Base-by-base conservation (phyloP, 2,888 invertebrate species). In the Amiota mariae region DNA sequence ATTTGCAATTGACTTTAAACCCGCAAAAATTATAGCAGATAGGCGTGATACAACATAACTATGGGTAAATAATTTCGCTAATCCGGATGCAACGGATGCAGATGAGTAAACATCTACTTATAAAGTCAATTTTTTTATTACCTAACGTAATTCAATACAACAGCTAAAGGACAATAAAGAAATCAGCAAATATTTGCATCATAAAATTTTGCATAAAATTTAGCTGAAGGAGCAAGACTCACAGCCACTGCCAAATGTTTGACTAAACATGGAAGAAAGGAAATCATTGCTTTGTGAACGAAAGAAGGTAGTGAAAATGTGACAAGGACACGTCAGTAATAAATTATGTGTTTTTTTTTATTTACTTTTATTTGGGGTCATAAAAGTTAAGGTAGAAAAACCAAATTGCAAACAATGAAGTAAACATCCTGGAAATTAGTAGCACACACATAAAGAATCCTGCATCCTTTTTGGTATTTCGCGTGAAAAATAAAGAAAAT, bases 71-170 rank as follows among this genome's bases (percentile, higher is more conserved):
- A 56, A 72, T 66, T 66, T 66, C 70, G 73, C 61, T 68, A 76
- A 76, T 79, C 13, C 71, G 51, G 47, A 15, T 59, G 73, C 20
- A 20, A 6, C 71, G 51, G 47, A 15, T 59, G 73, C 20, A 20
- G 36, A 59, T 75, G 73, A 68, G 73, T 72, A 78, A 76, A 79
- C 72, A 77, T 67, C 74, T 0, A 78, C 76, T 85, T 84, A 84
- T 70, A 80, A 84, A 84, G 83, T 84, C 83, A 84, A 85, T 84
- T 85, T 84, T 78, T 84, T 84, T 84, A 84, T 79, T 79, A 67
- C 83, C 79, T 71, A 46, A 36, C 24, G 24, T 66, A 61, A 15
- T 67, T 51, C 48, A 15, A 56, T n/a, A n/a, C 66, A 63, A 54
- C 48, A 49, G 72, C 72, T 70, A 70, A 47, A 59, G 47, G 48